These are phyloP conservation scores for Tetrax tetrax DNA, from an alignment of 2,113 vertebrate genomes.

Conservation along the genomic window DNA sequence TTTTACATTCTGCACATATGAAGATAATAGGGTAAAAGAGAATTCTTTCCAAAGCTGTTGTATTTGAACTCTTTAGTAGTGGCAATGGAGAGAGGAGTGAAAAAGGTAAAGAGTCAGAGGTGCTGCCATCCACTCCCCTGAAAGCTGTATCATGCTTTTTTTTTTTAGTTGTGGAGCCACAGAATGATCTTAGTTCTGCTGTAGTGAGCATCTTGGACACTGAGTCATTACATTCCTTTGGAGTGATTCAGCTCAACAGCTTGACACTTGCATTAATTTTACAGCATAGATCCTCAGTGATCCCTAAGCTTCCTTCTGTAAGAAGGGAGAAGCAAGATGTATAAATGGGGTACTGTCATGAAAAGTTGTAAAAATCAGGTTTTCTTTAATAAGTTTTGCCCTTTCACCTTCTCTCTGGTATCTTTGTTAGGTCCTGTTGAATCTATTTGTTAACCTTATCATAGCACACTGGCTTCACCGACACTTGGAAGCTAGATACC, in stretches of 20 bases:
- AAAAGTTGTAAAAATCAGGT: not conserved
- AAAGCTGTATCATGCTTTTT: not conserved
- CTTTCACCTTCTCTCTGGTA: not conserved
- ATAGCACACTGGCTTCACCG: not conserved
- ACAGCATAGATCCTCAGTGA: slow-evolving; percentile 7
- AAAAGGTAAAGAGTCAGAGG: not conserved
- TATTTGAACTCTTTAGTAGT: not conserved
- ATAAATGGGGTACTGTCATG: not conserved
- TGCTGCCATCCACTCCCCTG: not conserved
- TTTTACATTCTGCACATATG: not conserved
- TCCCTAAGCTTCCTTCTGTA: slow-evolving; percentile 26
- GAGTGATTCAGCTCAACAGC: slow-evolving; percentile 65
- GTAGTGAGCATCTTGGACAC: slow-evolving; percentile 55
- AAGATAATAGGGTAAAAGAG: not conserved
- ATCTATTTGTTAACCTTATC: not conserved
- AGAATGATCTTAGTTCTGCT: slow-evolving; percentile 11
- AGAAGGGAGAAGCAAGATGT: not conserved
- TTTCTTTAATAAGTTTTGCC: not conserved
- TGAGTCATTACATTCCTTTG: slow-evolving; percentile 64
- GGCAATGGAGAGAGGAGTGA: not conserved
- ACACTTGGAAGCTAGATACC: not conserved
- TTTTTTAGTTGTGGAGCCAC: slow-evolving; percentile 20
- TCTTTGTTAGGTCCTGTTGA: not conserved
- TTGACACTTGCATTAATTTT: slow-evolving; percentile 68
- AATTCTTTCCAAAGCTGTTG: not conserved